phyloP scores from a whole-genome alignment of 2,113 vertebrate genomes.

The Anguilla japonica region DNA sequence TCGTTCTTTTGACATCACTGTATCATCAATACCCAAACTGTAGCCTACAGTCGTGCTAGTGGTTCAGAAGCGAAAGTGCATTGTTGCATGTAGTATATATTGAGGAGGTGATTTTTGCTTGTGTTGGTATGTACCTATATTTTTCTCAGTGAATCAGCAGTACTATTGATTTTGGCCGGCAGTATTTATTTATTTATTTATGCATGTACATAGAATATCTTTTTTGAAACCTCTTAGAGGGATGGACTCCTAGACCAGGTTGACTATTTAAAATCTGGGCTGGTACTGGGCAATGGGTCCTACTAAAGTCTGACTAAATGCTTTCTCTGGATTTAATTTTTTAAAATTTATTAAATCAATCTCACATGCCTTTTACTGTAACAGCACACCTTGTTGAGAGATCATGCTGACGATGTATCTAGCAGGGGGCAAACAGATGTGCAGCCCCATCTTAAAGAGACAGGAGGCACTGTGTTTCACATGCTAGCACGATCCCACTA shows the following conservation, averaged over 20 bases:
- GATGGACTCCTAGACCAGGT: no score
- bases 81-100: not conserved
- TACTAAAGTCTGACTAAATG: no score
- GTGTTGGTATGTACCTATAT: not conserved
- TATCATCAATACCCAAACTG: not conserved
- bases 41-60: not conserved
- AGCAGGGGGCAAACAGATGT: not conserved
- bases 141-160: not conserved
- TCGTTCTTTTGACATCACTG: not conserved
- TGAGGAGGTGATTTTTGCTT: not conserved
- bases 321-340: not conserved
- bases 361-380: not conserved
- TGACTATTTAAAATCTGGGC: no score
- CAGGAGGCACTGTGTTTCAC: not conserved
- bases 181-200: not conserved
- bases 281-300: no score
- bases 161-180: not conserved
- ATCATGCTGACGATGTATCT: no score
- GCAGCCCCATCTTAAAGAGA: not conserved
- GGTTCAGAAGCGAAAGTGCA: not conserved
- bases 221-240: no score
- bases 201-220: no score
- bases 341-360: not conserved
- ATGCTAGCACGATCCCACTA: not conserved
- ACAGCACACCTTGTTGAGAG: not conserved